These are phyloP conservation scores for Hedya salicella DNA, from an alignment of 2,888 invertebrate genomes.

Conservation along the genomic window DNA sequence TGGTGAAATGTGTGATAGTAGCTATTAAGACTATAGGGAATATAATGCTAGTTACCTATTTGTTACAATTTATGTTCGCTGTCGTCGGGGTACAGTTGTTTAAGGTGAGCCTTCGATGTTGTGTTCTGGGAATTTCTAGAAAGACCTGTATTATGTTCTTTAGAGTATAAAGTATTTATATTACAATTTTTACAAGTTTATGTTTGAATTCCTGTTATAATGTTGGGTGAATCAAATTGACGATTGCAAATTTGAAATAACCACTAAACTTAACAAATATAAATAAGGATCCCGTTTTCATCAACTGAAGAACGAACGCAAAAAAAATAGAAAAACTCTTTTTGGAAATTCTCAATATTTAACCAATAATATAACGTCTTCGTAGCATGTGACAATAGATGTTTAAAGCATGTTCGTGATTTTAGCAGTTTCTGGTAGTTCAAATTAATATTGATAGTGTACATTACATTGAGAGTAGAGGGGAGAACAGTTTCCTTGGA, in stretches of 20 bases:
- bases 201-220: no score
- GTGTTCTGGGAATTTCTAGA: constrained; percentile 16
- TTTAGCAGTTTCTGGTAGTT: not conserved
- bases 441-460: not conserved
- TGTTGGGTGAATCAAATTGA: no score
- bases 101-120: constrained; percentile 89
- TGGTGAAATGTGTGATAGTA: constrained; percentile 99
- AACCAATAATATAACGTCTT: constrained; percentile 3
- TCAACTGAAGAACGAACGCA: no score
- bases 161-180: no score
- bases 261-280: no score
- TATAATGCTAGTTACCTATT: constrained; percentile 99
- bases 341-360: constrained; percentile 8
- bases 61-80: constrained; percentile 99
- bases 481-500: no score
- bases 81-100: constrained; percentile 99
- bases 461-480: no score
- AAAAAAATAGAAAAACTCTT: not conserved
- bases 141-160: not conserved
- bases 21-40: constrained; percentile 99
- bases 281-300: no score
- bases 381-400: constrained; percentile 14
- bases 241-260: no score
- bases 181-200: no score
- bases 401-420: constrained; percentile 23